Percentiles rank a stretch among this genome's conserved stretches.
phyloP scores from a whole-genome alignment of 2,888 invertebrate genomes.

The Fragum fragum region DNA sequence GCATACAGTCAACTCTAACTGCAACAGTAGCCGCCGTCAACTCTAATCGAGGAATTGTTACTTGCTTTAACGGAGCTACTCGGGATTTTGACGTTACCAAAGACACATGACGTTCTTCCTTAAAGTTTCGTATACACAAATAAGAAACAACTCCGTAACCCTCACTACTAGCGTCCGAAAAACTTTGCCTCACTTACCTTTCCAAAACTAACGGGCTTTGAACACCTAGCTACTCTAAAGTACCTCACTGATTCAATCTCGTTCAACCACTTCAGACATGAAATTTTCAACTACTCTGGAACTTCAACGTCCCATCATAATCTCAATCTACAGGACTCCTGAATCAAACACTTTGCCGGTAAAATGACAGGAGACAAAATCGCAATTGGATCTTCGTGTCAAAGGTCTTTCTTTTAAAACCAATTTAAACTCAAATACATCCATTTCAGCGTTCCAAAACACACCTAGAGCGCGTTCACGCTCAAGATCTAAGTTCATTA shows the following conservation, averaged over 20 bases:
- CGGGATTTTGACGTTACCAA: neutral
- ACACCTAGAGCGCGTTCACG: constrained; percentile 56
- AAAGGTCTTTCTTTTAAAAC: constrained; percentile 47
- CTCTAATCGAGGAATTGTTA: neutral
- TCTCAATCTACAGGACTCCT: too few relatives aligned
- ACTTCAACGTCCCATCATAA: too few relatives aligned
- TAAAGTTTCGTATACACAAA: neutral
- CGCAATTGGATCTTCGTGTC: constrained; percentile 51
- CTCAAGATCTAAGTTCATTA: constrained; percentile 38
- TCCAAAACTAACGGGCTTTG: constrained; percentile 10
- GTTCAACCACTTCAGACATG: neutral
- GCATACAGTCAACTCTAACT: too few relatives aligned
- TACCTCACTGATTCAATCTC: neutral
- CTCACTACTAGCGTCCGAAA: constrained; percentile 56
- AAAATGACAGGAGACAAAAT: too few relatives aligned
- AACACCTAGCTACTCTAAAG: constrained; percentile 51
- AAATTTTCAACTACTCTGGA: neutral
- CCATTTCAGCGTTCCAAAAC: constrained; percentile 42
- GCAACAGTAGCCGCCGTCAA: too few relatives aligned
- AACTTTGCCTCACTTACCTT: too few relatives aligned
- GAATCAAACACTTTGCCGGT: too few relatives aligned
- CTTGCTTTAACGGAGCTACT: neutral
- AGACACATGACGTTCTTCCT: neutral
- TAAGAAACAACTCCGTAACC: constrained; percentile 58
- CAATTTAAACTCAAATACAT: constrained; percentile 26